Conservation (phyloP, 2,888 invertebrate species). For the Athetis lepigone region DNA sequence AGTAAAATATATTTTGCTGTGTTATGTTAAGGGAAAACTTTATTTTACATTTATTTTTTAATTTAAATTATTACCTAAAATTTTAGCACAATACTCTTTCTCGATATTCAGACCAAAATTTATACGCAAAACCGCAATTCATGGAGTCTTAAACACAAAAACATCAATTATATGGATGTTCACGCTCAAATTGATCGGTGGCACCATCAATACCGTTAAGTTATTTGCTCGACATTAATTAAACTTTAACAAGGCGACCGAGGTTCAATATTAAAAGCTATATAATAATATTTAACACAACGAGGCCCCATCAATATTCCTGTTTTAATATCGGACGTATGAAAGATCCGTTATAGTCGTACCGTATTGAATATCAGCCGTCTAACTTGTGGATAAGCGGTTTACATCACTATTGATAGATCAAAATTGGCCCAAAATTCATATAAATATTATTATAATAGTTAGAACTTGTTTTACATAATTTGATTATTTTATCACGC, state of each 20-base stretch:
- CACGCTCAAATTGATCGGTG: conserved; percentile 18
- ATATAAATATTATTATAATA: no score
- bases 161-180: neutral
- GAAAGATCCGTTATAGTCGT: conserved; percentile 38
- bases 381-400: conserved; percentile 15
- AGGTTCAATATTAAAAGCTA: conserved; percentile 47
- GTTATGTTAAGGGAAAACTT: no score
- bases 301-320: conserved; percentile 55
- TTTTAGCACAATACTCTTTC: no score
- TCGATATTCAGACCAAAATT: no score
- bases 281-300: conserved; percentile 49
- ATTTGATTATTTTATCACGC: no score
- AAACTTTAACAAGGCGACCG: conserved; percentile 36
- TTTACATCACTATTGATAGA: conserved; percentile 20
- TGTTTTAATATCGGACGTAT: conserved; percentile 58
- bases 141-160: no score
- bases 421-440: neutral
- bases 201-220: conserved; percentile 21
- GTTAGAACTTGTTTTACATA: no score
- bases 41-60: no score
- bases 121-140: no score
- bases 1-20: no score
- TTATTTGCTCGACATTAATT: conserved; percentile 48
- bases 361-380: conserved; percentile 17
- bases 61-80: no score